A percentile compares a stretch with the other conserved stretches of the same genome.
These are phyloP conservation scores for Oscheius sp. DNA, from an alignment of 2,888 invertebrate genomes.

Conservation along the genomic window DNA sequence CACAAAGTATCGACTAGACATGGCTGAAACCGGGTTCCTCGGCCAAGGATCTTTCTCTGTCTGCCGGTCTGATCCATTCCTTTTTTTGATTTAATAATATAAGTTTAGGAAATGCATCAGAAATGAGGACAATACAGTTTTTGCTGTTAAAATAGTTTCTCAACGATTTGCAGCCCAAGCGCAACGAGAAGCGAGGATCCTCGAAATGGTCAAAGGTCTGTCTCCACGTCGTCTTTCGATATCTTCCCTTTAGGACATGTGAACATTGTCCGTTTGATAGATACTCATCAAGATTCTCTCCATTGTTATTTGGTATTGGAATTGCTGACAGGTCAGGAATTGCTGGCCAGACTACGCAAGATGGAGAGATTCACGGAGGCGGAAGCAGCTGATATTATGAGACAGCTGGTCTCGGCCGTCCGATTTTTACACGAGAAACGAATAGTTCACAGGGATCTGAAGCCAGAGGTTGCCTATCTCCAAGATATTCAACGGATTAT, in stretches of 20 bases:
- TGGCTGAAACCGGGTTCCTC: slow-evolving; percentile 80
- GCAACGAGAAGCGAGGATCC: slow-evolving; percentile 82
- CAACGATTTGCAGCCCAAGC: slow-evolving; percentile 77
- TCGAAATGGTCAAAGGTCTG: slow-evolving; percentile 85
- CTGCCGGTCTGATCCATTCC: slow-evolving; percentile 77
- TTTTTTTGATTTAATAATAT: not conserved
- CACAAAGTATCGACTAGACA: slow-evolving; percentile 84
- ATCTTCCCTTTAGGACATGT: slow-evolving; percentile 77
- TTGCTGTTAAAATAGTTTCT: slow-evolving; percentile 88
- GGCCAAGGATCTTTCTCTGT: slow-evolving; percentile 92
- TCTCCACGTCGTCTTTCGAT: not conserved
- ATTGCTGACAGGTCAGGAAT: slow-evolving; percentile 76
- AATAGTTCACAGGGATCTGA: slow-evolving; percentile 91
- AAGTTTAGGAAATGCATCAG: slow-evolving; percentile 81
- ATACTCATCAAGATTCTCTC: slow-evolving; percentile 81
- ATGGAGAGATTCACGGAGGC: slow-evolving; percentile 82
- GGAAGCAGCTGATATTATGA: slow-evolving; percentile 83
- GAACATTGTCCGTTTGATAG: slow-evolving; percentile 86
- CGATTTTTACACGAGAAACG: slow-evolving; percentile 86
- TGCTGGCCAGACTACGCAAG: slow-evolving; percentile 77
- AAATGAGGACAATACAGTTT: slow-evolving; percentile 82
- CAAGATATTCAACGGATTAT: not conserved
- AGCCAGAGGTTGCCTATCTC: slow-evolving; percentile 83
- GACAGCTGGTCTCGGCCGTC: slow-evolving; percentile 85
- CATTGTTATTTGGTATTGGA: slow-evolving; percentile 93